A percentile compares a stretch with the other conserved stretches of the same genome.
phyloP scores from a whole-genome alignment of 2,113 vertebrate genomes.

The Corydoras maculifer region DNA sequence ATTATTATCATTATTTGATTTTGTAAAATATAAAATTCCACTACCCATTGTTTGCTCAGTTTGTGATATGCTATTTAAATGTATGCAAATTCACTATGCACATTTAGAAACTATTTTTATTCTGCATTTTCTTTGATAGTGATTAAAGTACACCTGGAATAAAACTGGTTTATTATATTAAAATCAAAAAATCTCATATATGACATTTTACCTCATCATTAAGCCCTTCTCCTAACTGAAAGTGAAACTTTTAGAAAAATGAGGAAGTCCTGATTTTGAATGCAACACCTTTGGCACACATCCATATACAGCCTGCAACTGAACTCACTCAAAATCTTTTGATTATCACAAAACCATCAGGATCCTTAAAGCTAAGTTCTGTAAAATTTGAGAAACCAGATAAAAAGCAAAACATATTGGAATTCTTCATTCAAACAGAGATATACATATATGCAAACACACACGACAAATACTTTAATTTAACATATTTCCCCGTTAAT shows the following conservation, averaged over 20 bases:
- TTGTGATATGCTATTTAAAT: not conserved
- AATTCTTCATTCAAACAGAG: no score
- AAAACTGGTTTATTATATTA: not conserved
- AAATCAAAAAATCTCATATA: not conserved
- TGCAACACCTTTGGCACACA: not conserved
- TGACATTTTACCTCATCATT: not conserved
- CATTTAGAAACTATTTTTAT: no score
- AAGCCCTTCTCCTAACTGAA: slow-evolving; percentile 15
- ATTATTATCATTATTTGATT: no score
- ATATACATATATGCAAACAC: no score
- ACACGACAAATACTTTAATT: no score
- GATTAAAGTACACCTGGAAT: not conserved
- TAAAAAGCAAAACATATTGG: not conserved
- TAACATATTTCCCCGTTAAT: no score
- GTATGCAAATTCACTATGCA: not conserved
- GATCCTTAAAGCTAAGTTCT: no score
- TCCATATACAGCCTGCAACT: not conserved
- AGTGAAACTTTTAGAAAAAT: slow-evolving; percentile 29
- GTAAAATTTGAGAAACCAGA: no score
- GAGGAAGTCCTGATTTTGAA: slow-evolving; percentile 30
- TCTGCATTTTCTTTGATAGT: no score
- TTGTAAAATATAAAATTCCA: not conserved
- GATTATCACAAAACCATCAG: no score
- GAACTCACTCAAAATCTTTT: not conserved
- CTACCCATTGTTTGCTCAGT: not conserved